phyloP scores from a whole-genome alignment of 64 coral and sea anemone species.

The Trachythela sp. region DNA sequence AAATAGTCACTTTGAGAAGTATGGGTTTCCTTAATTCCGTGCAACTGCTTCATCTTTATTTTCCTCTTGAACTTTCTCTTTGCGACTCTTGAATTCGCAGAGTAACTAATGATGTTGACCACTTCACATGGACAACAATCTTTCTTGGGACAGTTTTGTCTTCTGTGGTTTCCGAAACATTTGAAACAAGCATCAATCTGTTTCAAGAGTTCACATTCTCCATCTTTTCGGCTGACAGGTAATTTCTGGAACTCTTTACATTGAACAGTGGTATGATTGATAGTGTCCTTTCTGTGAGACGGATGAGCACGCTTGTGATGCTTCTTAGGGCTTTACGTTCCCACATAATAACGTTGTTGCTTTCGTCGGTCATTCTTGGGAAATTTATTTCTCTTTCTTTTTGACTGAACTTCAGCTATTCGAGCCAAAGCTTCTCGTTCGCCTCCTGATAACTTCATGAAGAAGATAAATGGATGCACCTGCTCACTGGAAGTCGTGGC shows the following conservation, averaged over 20 bases:
- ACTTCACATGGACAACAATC: neutral
- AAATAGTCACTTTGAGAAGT: neutral
- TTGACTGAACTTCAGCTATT: constrained; percentile 48
- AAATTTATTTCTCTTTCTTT: neutral
- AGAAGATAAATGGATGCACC: constrained; percentile 47
- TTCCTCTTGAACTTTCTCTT: neutral
- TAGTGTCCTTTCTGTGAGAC: neutral
- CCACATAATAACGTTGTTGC: neutral
- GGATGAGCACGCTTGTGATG: neutral
- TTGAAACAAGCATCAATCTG: neutral
- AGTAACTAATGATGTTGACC: neutral
- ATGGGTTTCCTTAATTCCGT: neutral
- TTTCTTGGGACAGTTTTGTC: neutral
- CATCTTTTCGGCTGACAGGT: neutral
- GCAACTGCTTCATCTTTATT: too few species aligned
- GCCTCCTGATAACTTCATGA: constrained; percentile 62
- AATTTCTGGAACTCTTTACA: constrained; percentile 1
- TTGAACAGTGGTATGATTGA: neutral
- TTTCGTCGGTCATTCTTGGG: neutral
- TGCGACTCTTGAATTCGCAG: neutral
- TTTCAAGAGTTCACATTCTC: neutral
- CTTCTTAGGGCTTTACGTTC: neutral
- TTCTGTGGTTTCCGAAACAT: constrained; percentile 6
- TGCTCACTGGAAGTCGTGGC: too few species aligned
- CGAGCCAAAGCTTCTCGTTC: constrained; percentile 65